A percentile compares a stretch with the other conserved stretches of the same genome.
Evolutionary conservation across 2,888 invertebrate genomes (phyloP).

Genomic region (Ochropacha duplaris): DNA sequence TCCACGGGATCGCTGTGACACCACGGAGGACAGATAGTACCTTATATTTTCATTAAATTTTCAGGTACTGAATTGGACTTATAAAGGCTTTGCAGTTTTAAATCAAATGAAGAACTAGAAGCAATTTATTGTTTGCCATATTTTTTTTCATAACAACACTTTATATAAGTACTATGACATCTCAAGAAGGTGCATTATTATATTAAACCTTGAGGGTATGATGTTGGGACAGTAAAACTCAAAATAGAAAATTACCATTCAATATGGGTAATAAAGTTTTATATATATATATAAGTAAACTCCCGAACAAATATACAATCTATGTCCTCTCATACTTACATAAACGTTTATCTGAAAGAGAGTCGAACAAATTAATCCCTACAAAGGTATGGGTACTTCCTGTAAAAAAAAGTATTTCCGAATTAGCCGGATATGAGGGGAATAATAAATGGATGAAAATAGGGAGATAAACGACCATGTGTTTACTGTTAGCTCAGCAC

Average conservation of each 20-base stretch:
- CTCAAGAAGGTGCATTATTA: no score
- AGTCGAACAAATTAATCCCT: slow-evolving; percentile 6
- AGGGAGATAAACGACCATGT: neutral
- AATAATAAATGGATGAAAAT: slow-evolving; percentile 16
- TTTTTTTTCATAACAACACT: no score
- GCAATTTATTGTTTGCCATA: no score
- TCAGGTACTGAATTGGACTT: slow-evolving; percentile 67
- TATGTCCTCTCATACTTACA: neutral
- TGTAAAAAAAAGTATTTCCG: slow-evolving; percentile 18
- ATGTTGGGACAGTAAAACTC: no score
- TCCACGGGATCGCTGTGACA: no score
- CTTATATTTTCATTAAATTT: slow-evolving; percentile 25
- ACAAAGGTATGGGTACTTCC: neutral
- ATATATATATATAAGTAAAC: no score
- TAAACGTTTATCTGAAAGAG: neutral
- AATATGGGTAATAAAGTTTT: no score
- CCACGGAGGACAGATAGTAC: no score
- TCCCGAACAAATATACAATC: neutral
- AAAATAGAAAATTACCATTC: no score
- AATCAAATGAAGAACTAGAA: slow-evolving; percentile 57
- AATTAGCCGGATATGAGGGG: slow-evolving; percentile 14
- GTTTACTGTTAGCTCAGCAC: slow-evolving; percentile 1
- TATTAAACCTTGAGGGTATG: no score
- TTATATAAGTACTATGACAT: no score
- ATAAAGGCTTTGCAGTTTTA: slow-evolving; percentile 61